Conservation (phyloP, 2,888 invertebrate species). For the Watsonalla cultraria region DNA sequence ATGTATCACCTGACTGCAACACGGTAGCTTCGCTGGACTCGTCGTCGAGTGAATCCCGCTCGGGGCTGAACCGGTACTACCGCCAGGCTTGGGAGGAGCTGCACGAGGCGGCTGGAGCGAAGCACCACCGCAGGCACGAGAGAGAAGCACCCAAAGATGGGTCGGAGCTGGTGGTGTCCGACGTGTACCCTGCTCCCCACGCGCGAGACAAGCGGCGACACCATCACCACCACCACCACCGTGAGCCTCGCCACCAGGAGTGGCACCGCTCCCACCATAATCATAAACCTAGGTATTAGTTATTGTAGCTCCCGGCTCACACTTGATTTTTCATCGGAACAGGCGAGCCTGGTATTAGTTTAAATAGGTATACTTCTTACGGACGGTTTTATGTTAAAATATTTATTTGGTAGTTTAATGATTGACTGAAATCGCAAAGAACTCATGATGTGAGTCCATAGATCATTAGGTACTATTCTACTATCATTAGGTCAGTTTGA, state of each 20-base stretch:
- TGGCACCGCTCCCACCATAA: slow-evolving; percentile 76
- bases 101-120: slow-evolving; percentile 86
- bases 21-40: slow-evolving; percentile 94
- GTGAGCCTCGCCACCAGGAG: slow-evolving; percentile 79
- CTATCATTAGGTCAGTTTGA: too few relatives aligned
- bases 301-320: background rate
- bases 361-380: too few relatives aligned
- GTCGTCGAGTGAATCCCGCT: slow-evolving; percentile 90
- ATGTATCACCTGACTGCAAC: slow-evolving; percentile 93
- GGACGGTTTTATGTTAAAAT: too few relatives aligned
- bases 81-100: slow-evolving; percentile 96
- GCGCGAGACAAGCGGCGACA: slow-evolving; percentile 80
- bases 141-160: slow-evolving; percentile 83
- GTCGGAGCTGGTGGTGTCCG: slow-evolving; percentile 87
- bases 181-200: slow-evolving; percentile 73
- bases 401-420: too few relatives aligned
- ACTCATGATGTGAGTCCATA: too few relatives aligned
- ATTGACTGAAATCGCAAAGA: too few relatives aligned
- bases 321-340: background rate
- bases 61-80: slow-evolving; percentile 92
- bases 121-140: slow-evolving; percentile 65
- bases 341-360: too few relatives aligned
- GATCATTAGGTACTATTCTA: too few relatives aligned
- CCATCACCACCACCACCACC: slow-evolving; percentile 88
- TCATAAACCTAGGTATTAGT: slow-evolving; percentile 73